phyloP scores from a whole-genome alignment of 1,140 invertebrate genomes.

The Drosophila parabipectinata region DNA sequence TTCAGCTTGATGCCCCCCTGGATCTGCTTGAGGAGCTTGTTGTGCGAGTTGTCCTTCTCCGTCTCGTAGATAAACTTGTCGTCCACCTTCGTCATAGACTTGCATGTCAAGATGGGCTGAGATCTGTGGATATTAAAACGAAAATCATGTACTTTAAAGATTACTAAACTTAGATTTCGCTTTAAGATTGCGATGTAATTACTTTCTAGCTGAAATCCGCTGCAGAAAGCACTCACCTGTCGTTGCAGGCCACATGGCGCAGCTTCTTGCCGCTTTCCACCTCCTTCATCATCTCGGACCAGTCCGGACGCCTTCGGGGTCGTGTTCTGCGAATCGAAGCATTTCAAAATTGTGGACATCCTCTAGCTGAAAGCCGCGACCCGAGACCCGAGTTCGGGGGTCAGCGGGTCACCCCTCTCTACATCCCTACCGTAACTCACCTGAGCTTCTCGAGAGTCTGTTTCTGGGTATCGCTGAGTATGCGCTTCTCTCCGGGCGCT shows the following conservation, averaged over 20 bases:
- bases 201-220: not conserved
- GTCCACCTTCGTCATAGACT: constrained; percentile 88
- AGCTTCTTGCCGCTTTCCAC: constrained; percentile 91
- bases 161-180: not conserved
- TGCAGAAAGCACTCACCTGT: constrained; percentile 85
- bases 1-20: constrained; percentile 91
- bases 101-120: constrained; percentile 86
- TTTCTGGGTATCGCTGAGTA: constrained; percentile 84
- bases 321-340: constrained; percentile 85
- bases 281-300: constrained; percentile 95
- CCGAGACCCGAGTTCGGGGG: not conserved
- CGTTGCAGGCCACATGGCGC: constrained; percentile 92
- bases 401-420: not conserved
- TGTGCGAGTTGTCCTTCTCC: constrained; percentile 92
- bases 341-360: constrained; percentile 59
- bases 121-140: constrained; percentile 80
- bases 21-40: constrained; percentile 93
- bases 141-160: no score
- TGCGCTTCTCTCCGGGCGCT: constrained; percentile 83
- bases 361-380: constrained; percentile 71
- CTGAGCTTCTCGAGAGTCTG: constrained; percentile 86
- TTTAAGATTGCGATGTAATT: constrained; percentile 31
- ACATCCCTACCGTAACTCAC: constrained; percentile 44
- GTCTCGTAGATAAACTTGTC: constrained; percentile 95
- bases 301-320: constrained; percentile 92